Conservation (phyloP, 2,797 vertebrate species). For the Enteromius viviparus region DNA sequence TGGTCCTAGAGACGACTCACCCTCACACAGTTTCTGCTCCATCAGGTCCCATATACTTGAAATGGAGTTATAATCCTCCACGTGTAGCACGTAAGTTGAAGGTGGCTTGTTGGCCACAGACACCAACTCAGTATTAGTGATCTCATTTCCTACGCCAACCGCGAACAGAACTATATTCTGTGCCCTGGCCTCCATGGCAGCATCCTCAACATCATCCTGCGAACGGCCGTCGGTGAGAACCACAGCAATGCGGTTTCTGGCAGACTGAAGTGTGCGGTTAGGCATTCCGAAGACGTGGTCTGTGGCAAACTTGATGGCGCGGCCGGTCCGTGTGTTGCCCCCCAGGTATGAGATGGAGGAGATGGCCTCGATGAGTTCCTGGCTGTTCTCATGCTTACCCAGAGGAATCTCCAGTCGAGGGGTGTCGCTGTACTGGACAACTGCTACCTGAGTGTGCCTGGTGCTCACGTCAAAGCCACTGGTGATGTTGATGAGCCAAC, state of each 20-base stretch:
- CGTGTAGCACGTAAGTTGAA: slow-evolving; percentile 72
- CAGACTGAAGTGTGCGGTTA: slow-evolving; percentile 54
- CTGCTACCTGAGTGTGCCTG: slow-evolving; percentile 68
- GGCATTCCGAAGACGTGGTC: slow-evolving; percentile 69
- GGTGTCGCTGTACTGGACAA: slow-evolving; percentile 74
- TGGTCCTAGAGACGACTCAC: slow-evolving; percentile 54
- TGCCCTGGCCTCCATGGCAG: slow-evolving; percentile 67
- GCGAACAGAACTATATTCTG: slow-evolving; percentile 71
- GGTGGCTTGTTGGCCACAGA: slow-evolving; percentile 70
- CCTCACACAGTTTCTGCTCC: slow-evolving; percentile 74
- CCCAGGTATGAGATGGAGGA: slow-evolving; percentile 66
- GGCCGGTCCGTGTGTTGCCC: slow-evolving; percentile 72
- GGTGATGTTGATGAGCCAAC: slow-evolving; percentile 73
- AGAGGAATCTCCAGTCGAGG: slow-evolving; percentile 72
- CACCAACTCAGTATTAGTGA: slow-evolving; percentile 68
- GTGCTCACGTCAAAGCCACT: slow-evolving; percentile 68
- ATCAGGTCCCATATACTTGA: slow-evolving; percentile 69
- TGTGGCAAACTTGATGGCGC: slow-evolving; percentile 71
- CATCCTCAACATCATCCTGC: slow-evolving; percentile 72
- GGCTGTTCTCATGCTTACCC: slow-evolving; percentile 64
- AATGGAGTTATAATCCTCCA: slow-evolving; percentile 72
- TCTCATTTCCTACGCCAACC: slow-evolving; percentile 72
- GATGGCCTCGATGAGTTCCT: slow-evolving; percentile 66
- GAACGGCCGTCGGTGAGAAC: slow-evolving; percentile 73
- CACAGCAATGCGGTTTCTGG: slow-evolving; percentile 69